Conservation (phyloP, 2,797 vertebrate genomes). For the Ctenochaetus hawaiiensis region DNA sequence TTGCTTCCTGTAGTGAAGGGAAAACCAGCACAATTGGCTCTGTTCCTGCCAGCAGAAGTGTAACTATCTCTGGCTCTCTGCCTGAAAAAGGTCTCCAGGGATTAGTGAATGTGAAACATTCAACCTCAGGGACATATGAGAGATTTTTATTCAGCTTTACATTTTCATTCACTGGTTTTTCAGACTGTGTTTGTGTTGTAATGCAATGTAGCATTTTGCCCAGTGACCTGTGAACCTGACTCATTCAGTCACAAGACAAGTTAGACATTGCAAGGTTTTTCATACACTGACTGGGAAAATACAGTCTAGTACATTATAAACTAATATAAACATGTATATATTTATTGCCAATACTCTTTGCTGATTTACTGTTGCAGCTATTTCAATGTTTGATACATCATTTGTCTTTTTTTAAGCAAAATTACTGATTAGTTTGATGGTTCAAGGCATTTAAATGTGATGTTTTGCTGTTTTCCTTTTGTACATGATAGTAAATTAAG, state of each 20-base stretch:
- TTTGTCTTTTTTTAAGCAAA: background rate
- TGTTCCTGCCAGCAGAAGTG: conserved; percentile 56
- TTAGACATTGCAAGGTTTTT: background rate
- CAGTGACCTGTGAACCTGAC: conserved; percentile 37
- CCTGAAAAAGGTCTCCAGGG: conserved; percentile 67
- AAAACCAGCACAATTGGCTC: conserved; percentile 64
- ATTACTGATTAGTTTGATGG: background rate
- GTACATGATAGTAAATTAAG: too few species aligned
- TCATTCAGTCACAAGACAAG: conserved; percentile 37
- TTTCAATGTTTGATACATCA: background rate
- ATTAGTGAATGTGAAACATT: conserved; percentile 56
- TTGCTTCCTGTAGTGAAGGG: conserved; percentile 79
- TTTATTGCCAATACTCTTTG: background rate
- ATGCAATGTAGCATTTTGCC: background rate
- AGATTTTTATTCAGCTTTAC: conserved; percentile 42
- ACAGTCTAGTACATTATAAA: background rate
- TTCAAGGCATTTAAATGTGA: background rate
- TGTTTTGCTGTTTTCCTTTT: background rate
- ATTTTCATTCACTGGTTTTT: conserved; percentile 47
- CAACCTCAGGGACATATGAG: conserved; percentile 47
- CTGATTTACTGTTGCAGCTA: background rate
- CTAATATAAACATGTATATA: background rate
- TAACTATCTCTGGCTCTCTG: conserved; percentile 68
- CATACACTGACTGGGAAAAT: background rate
- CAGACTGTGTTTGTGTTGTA: conserved; percentile 16